Evolutionary conservation across 2,113 vertebrate genomes (phyloP).

Genomic region (Sphaerodactylus townsendi): DNA sequence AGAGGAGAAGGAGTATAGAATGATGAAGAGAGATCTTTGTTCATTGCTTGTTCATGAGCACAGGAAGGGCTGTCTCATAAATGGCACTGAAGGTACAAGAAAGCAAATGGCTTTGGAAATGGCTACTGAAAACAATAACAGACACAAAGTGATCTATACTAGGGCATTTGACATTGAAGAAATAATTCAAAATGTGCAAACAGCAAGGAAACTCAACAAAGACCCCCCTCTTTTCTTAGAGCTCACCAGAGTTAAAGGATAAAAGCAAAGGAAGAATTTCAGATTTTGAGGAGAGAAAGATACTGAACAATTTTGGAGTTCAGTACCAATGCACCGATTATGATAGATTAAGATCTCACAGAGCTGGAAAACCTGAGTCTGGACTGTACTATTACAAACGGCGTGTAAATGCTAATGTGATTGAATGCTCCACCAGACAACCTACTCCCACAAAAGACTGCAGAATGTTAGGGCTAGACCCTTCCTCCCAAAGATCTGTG

Average conservation of each 20-base stretch:
- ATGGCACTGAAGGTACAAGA: not conserved
- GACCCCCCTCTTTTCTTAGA: not conserved
- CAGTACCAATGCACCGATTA: no score
- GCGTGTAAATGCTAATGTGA: not conserved
- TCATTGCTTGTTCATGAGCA: no score
- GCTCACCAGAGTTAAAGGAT: not conserved
- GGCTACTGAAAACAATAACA: not conserved
- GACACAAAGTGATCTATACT: not conserved
- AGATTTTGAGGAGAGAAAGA: not conserved
- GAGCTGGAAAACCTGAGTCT: not conserved
- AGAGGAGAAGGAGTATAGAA: not conserved
- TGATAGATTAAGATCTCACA: not conserved
- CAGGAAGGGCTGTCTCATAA: not conserved
- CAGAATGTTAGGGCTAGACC: not conserved
- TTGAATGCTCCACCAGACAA: not conserved
- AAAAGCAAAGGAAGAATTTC: conserved; percentile 7
- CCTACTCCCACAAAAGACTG: not conserved
- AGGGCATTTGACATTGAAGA: not conserved
- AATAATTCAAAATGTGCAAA: not conserved
- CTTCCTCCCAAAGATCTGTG: not conserved
- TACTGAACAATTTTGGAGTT: not conserved
- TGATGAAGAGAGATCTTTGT: not conserved
- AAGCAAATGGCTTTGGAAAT: not conserved
- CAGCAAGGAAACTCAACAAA: not conserved
- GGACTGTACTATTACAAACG: not conserved